Percentiles rank a stretch among this genome's conserved stretches.
Conservation (phyloP, 2,113 vertebrate genomes). For the Zootoca vivipara region DNA sequence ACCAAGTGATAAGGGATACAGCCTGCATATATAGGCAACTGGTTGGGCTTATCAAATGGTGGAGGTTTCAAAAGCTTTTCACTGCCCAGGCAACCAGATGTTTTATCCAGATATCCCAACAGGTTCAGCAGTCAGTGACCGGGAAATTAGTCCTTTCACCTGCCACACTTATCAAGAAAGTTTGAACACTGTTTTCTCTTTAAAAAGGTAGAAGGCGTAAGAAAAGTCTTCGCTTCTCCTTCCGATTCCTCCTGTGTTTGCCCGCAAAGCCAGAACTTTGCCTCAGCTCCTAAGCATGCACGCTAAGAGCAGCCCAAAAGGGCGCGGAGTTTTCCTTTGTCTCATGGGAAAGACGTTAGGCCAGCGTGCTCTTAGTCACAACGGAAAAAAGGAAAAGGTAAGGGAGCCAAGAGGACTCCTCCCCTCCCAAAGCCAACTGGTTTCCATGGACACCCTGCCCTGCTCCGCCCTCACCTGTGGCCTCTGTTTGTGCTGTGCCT, state of each 20-base stretch:
- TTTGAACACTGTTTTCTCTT: no score
- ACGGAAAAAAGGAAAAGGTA: accelerated
- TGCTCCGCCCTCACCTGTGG: conserved; percentile 81
- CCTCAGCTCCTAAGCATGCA: background rate
- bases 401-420: conserved; percentile 20
- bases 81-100: background rate
- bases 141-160: no score
- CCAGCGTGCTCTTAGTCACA: accelerated
- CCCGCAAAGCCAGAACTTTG: no score
- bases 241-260: accelerated
- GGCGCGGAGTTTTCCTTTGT: conserved; percentile 1
- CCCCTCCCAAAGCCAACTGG: background rate
- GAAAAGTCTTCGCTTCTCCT: no score
- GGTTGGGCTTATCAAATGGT: background rate
- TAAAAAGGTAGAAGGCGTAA: background rate
- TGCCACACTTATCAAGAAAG: background rate
- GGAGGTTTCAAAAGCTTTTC: no score
- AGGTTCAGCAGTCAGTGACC: no score
- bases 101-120: no score
- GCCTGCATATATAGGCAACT: no score
- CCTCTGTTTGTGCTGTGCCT: conserved; percentile 92
- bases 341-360: background rate
- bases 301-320: background rate
- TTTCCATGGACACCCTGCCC: conserved; percentile 6
- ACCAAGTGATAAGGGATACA: no score